phyloP scores from a whole-genome alignment of 2,113 vertebrate genomes.

The Trematocara nigrifrons region DNA sequence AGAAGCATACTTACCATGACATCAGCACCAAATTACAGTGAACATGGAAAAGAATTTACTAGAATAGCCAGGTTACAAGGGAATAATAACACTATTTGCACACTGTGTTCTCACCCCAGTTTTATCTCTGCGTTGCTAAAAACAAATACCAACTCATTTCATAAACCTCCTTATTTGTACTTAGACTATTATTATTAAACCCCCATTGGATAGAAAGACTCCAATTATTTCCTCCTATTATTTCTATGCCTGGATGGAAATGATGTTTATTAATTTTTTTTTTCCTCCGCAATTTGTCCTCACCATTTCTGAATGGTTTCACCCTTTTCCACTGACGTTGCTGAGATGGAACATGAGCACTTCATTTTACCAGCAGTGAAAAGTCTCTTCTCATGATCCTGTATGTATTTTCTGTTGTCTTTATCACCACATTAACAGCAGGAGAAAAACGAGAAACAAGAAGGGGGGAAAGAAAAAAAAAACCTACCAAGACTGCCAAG shows the following conservation, averaged over 20 bases:
- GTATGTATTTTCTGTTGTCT: slow-evolving; percentile 64
- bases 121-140: slow-evolving; percentile 32
- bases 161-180: slow-evolving; percentile 37
- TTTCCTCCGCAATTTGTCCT: slow-evolving; percentile 25
- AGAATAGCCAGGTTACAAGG: slow-evolving; percentile 36
- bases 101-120: slow-evolving; percentile 14
- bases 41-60: slow-evolving; percentile 21
- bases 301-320: slow-evolving; percentile 13
- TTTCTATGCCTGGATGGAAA: slow-evolving; percentile 52
- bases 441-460: slow-evolving; percentile 64
- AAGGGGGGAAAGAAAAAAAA: slow-evolving; percentile 34
- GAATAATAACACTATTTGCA: slow-evolving; percentile 29
- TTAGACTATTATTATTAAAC: slow-evolving; percentile 35
- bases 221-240: slow-evolving; percentile 51
- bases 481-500: slow-evolving; percentile 63
- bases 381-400: slow-evolving; percentile 53
- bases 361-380: slow-evolving; percentile 53
- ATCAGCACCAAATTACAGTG: slow-evolving; percentile 46
- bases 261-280: slow-evolving; percentile 27
- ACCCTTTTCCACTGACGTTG: slow-evolving; percentile 28
- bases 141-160: slow-evolving; percentile 45
- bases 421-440: slow-evolving; percentile 67
- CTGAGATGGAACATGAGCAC: slow-evolving; percentile 35
- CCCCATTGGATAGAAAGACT: slow-evolving; percentile 8
- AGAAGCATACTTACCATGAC: slow-evolving; percentile 33